Evolutionary conservation across 2,888 invertebrate species (phyloP).

Genomic region (Argynnis bischoffii): DNA sequence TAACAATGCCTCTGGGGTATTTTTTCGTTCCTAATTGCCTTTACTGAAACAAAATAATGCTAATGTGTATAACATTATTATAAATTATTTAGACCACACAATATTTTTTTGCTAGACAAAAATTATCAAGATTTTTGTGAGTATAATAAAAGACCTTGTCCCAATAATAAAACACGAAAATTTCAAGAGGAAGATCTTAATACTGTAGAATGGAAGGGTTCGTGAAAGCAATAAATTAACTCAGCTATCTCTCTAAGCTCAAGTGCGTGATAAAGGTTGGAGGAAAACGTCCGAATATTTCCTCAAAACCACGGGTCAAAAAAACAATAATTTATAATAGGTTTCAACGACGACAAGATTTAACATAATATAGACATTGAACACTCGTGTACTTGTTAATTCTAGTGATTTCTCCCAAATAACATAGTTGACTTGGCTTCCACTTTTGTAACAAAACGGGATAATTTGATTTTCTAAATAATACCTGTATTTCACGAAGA

Average conservation of each 20-base stretch:
- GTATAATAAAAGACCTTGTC: conserved; percentile 9
- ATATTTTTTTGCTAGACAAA: background rate
- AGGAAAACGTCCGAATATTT: conserved; percentile 23
- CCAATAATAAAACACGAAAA: conserved; percentile 27
- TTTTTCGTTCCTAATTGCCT: conserved; percentile 17
- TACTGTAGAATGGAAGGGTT: conserved; percentile 28
- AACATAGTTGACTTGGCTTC: too few species aligned
- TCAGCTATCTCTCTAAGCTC: conserved; percentile 22
- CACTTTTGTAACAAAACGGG: too few species aligned
- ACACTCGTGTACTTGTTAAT: background rate
- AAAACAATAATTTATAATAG: conserved; percentile 9
- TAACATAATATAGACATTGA: background rate
- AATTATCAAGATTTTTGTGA: conserved; percentile 1
- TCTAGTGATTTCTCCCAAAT: too few species aligned
- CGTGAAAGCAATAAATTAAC: conserved; percentile 33
- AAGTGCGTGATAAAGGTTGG: conserved; percentile 30
- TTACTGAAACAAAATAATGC: conserved; percentile 15
- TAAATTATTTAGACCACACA: background rate
- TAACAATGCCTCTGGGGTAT: conserved; percentile 16
- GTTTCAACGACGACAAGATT: conserved; percentile 1
- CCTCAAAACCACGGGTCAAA: conserved; percentile 16
- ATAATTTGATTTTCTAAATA: too few species aligned
- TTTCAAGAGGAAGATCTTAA: conserved; percentile 28
- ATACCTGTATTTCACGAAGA: too few species aligned
- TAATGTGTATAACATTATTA: conserved; percentile 2